Evolutionary conservation across 2,888 invertebrate genomes (phyloP).

Genomic region (Lagria hirta): DNA sequence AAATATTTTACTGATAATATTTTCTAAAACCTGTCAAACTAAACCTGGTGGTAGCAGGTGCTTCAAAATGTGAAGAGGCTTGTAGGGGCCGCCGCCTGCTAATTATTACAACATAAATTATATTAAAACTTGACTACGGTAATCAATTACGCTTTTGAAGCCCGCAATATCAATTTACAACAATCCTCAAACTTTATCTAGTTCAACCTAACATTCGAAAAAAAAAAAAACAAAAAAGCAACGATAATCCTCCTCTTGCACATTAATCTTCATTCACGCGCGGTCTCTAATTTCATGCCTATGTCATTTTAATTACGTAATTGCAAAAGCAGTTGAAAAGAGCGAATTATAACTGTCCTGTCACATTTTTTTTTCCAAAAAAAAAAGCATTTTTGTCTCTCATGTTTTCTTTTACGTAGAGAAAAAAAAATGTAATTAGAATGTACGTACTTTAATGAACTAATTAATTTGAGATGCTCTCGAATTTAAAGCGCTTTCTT

Average conservation of each 20-base stretch:
- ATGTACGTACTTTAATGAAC: conserved; percentile 20
- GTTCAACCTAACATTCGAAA: conserved; percentile 25
- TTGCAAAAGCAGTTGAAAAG: conserved; percentile 31
- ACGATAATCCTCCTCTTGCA: conserved; percentile 13
- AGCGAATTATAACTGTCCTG: conserved; percentile 28
- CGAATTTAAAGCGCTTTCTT: too few species aligned
- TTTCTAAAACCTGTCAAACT: too few species aligned
- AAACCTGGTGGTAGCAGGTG: conserved; percentile 48
- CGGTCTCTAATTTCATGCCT: conserved; percentile 27
- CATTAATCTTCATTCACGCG: conserved; percentile 39
- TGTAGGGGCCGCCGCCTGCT: conserved; percentile 43
- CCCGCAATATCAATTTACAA: conserved; percentile 40
- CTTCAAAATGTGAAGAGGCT: conserved; percentile 28
- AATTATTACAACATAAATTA: conserved; percentile 53
- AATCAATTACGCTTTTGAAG: conserved; percentile 48
- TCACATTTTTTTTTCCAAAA: conserved; percentile 10
- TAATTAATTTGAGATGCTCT: conserved; percentile 20
- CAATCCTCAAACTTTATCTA: conserved; percentile 20
- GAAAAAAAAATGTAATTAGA: too few species aligned
- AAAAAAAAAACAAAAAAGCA: too few species aligned
- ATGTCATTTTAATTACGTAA: conserved; percentile 37
- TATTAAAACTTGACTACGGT: conserved; percentile 48
- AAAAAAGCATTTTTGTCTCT: conserved; percentile 16
- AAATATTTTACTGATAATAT: too few species aligned
- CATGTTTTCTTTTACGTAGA: conserved; percentile 14